Conservation (phyloP, 2,888 invertebrate genomes). For the Cataglyphis altisquamis region DNA sequence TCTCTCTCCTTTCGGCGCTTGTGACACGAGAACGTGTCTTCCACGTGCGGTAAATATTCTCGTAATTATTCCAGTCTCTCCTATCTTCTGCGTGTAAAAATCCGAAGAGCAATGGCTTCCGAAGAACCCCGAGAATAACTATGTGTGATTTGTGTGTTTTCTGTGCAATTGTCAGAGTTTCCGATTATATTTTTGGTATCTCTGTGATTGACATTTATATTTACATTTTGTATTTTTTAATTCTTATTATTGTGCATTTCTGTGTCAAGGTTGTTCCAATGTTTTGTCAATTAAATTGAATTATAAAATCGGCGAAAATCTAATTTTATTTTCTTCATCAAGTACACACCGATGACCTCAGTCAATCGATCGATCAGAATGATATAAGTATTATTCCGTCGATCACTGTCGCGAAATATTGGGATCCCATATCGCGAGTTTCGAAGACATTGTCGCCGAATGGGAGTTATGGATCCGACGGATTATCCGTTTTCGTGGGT, state of each 20-base stretch:
- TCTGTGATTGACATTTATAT: not conserved
- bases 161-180: not conserved
- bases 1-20: conserved; percentile 22
- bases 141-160: not conserved
- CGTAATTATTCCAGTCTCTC: conserved; percentile 23
- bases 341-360: no score
- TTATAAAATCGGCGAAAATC: not conserved
- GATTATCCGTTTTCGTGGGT: conserved; percentile 68
- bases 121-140: not conserved
- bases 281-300: not conserved
- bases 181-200: not conserved
- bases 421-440: conserved; percentile 14
- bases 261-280: not conserved
- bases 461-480: conserved; percentile 66
- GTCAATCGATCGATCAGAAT: conserved; percentile 7
- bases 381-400: conserved; percentile 12
- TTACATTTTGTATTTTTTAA: not conserved
- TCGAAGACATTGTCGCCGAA: conserved; percentile 36
- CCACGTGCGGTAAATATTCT: conserved; percentile 12
- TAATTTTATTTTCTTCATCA: not conserved
- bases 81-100: not conserved
- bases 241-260: not conserved
- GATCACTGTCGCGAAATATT: conserved; percentile 22
- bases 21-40: conserved; percentile 33
- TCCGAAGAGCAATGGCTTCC: not conserved